Evolutionary conservation across 1,140 invertebrate species (phyloP).

Genomic region (Archivesica marissinica): DNA sequence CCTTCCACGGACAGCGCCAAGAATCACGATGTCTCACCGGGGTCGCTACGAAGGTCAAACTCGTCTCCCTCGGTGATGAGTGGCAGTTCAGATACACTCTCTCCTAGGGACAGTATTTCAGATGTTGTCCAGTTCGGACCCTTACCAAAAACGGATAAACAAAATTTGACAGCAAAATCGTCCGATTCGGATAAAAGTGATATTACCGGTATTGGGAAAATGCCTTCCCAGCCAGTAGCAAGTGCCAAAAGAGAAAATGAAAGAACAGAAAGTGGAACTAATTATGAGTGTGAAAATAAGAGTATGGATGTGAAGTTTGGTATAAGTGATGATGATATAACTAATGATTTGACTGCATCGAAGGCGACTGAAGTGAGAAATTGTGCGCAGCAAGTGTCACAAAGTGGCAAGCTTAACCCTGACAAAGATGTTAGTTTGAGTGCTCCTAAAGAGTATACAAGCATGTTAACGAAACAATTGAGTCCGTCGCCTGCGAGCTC

Average conservation of each 20-base stretch:
- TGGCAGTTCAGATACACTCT: slow-evolving; percentile 63
- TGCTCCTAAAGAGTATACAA: slow-evolving; percentile 43
- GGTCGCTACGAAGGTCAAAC: slow-evolving; percentile 64
- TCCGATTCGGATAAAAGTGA: slow-evolving; percentile 37
- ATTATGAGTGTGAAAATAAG: neutral
- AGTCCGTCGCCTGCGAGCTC: slow-evolving; percentile 70
- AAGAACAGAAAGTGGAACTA: neutral
- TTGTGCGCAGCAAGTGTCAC: neutral
- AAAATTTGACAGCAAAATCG: slow-evolving; percentile 5
- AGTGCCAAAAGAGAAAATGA: slow-evolving; percentile 1
- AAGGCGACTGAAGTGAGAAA: neutral
- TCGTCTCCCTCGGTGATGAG: slow-evolving; percentile 75
- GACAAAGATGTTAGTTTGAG: neutral
- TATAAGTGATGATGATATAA: neutral
- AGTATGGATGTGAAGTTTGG: slow-evolving; percentile 26
- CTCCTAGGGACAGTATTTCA: slow-evolving; percentile 62
- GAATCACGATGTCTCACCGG: slow-evolving; percentile 51
- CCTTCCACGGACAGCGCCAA: slow-evolving; percentile 41
- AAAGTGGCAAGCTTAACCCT: neutral
- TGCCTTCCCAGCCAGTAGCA: neutral
- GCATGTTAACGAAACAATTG: slow-evolving; percentile 53
- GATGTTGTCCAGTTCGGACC: slow-evolving; percentile 55
- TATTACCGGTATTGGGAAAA: neutral
- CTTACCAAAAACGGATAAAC: slow-evolving; percentile 5
- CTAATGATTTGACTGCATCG: neutral